phyloP scores from a whole-genome alignment of 2,113 vertebrate species.

The Hyperopisus bebe region DNA sequence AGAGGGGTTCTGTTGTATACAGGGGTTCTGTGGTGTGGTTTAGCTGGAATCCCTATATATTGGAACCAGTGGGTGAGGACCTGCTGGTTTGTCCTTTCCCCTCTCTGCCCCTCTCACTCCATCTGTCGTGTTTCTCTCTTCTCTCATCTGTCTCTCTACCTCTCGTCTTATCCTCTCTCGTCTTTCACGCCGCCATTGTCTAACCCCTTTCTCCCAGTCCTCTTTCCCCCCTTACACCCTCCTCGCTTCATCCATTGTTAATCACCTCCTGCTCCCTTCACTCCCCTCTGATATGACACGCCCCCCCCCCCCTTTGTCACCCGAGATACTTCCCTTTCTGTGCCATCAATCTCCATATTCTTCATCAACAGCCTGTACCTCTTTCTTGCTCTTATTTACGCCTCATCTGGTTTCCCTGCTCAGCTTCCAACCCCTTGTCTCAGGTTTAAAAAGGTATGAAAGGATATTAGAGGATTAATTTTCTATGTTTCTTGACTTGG shows the following conservation, averaged over 20 bases:
- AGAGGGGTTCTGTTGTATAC: not conserved
- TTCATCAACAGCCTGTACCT: not conserved
- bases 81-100: not conserved
- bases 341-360: not conserved
- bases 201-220: not conserved
- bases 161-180: not conserved
- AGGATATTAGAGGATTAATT: conserved; percentile 20
- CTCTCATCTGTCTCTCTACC: not conserved
- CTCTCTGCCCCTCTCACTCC: not conserved
- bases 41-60: not conserved
- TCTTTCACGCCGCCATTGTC: not conserved
- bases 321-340: not conserved
- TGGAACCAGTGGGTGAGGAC: not conserved
- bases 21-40: not conserved
- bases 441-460: not conserved
- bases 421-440: not conserved
- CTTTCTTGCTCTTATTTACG: not conserved
- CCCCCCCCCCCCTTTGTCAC: not conserved
- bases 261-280: not conserved
- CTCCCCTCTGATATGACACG: not conserved
- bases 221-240: not conserved
- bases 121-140: not conserved
- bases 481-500: not conserved
- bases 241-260: not conserved
- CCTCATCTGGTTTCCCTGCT: not conserved